These are phyloP conservation scores for Euborellia annulipes DNA, from an alignment of 1,140 invertebrate genomes.

Conservation along the genomic window DNA sequence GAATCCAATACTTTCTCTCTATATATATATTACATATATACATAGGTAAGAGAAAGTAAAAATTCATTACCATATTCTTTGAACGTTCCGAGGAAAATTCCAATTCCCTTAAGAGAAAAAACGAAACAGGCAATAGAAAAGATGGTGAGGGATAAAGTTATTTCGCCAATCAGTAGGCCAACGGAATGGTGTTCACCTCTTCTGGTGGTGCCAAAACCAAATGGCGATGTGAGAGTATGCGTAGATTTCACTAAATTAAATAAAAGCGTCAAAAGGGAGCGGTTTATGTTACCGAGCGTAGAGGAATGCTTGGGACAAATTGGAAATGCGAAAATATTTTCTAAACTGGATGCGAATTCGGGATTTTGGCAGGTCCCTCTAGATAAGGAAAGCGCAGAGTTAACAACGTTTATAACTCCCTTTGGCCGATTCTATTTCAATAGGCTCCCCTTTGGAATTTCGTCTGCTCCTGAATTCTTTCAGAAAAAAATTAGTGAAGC, in stretches of 20 bases:
- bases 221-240: conserved; percentile 23
- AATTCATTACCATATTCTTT: conserved; percentile 6
- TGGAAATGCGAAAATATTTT: conserved; percentile 9
- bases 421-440: conserved; percentile 13
- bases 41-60: no score
- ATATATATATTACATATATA: no score
- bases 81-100: conserved; percentile 16
- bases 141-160: conserved; percentile 17
- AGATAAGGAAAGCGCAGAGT: conserved; percentile 7
- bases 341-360: conserved; percentile 13
- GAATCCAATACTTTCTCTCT: no score
- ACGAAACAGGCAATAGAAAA: conserved; percentile 16
- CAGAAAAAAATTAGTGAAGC: no score
- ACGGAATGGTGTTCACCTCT: conserved; percentile 28
- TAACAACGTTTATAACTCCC: conserved; percentile 17
- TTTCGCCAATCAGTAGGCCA: conserved; percentile 19
- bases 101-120: conserved; percentile 19
- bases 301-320: neutral
- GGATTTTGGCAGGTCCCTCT: conserved; percentile 16
- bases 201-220: conserved; percentile 24
- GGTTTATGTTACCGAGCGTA: conserved; percentile 5
- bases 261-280: conserved; percentile 16
- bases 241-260: conserved; percentile 25
- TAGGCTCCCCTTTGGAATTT: conserved; percentile 13
- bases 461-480: conserved; percentile 12